These are phyloP conservation scores for Neodiprion virginianus DNA, from an alignment of 1,140 invertebrate species.

Conservation along the genomic window DNA sequence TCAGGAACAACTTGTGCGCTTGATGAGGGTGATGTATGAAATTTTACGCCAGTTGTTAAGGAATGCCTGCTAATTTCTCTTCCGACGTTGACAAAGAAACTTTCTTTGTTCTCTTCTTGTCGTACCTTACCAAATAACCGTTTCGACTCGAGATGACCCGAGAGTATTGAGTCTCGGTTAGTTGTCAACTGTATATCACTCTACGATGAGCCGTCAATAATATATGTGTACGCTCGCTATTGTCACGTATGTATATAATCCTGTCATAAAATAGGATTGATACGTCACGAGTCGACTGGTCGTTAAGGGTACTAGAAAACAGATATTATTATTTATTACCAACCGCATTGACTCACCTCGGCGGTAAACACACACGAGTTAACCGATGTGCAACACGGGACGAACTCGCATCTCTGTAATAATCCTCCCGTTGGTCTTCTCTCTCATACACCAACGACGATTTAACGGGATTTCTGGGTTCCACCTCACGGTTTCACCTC, in stretches of 20 bases:
- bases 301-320: conserved; percentile 4
- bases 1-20: too few relatives aligned
- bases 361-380: too few relatives aligned
- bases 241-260: neutral
- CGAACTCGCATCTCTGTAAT: neutral
- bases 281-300: neutral
- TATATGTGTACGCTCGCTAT: neutral
- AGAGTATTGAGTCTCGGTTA: neutral
- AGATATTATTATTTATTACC: conserved; percentile 4
- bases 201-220: neutral
- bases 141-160: too few relatives aligned
- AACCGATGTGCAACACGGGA: too few relatives aligned
- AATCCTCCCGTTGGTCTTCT: neutral
- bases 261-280: conserved; percentile 4
- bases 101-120: too few relatives aligned
- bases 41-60: too few relatives aligned
- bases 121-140: too few relatives aligned
- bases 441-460: neutral
- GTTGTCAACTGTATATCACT: neutral
- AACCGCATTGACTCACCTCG: too few relatives aligned
- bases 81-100: too few relatives aligned
- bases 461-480: conserved; percentile 3
- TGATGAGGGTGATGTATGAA: too few relatives aligned
- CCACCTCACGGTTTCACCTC: neutral
- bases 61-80: too few relatives aligned